Evolutionary conservation across 2,888 invertebrate species (phyloP).

Genomic region (Caenorhabditis drosophilae): DNA sequence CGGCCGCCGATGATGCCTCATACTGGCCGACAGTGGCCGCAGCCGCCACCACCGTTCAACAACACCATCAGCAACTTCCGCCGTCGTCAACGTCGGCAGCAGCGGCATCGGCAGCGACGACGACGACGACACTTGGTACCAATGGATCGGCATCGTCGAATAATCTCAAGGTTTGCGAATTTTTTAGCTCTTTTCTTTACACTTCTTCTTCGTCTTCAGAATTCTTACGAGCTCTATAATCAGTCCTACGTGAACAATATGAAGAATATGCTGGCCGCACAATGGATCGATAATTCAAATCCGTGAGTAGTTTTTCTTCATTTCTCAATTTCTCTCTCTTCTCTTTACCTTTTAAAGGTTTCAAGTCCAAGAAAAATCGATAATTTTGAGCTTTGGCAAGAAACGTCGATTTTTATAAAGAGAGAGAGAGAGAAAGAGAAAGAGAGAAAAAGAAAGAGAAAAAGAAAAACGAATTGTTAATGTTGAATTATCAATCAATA

Average conservation of each 20-base stretch:
- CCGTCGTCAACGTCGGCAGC: conserved; percentile 19
- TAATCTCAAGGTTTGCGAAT: conserved; percentile 31
- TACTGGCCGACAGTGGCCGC: conserved; percentile 30
- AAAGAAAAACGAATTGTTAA: no score
- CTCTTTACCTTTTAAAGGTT: no score
- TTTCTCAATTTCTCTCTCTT: not conserved
- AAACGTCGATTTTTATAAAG: no score
- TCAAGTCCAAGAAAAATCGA: no score
- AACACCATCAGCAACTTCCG: conserved; percentile 1
- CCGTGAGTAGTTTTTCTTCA: conserved; percentile 40
- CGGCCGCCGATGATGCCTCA: conserved; percentile 36
- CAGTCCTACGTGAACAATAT: conserved; percentile 65
- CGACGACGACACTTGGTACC: no score
- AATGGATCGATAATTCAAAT: conserved; percentile 59
- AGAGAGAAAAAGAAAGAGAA: no score
- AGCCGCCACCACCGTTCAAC: no score
- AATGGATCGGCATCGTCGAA: conserved; percentile 20
- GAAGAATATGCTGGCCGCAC: conserved; percentile 62
- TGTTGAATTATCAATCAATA: no score
- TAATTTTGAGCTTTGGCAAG: no score
- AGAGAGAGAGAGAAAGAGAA: no score
- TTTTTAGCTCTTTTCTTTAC: no score
- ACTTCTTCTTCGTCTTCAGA: conserved; percentile 9
- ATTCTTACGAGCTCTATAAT: conserved; percentile 45
- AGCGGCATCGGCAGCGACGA: no score